Evolutionary conservation across 2,797 vertebrate genomes (phyloP).

Genomic region (Chiloscyllium punctatum): DNA sequence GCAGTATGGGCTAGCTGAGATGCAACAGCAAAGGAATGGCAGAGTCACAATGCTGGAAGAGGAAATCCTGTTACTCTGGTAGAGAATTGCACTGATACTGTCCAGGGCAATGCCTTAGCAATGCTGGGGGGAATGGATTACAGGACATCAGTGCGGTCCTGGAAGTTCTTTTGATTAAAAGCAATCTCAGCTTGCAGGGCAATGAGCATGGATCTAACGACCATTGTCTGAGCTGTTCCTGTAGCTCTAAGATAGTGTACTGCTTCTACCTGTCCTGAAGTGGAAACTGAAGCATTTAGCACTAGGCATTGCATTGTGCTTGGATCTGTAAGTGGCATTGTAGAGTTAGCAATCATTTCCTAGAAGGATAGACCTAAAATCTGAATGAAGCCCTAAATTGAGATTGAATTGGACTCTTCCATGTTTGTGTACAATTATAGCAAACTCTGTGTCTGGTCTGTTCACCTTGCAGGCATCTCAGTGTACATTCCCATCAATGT

Average conservation of each 20-base stretch:
- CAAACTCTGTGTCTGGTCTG: neutral
- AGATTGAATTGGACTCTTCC: neutral
- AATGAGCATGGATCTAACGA: neutral
- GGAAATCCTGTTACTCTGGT: neutral
- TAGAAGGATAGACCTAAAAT: neutral
- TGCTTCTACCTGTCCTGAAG: neutral
- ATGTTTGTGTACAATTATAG: neutral
- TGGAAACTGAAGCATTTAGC: neutral
- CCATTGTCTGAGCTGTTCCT: neutral
- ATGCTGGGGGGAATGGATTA: neutral
- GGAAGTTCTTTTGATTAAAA: neutral
- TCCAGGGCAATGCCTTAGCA: neutral
- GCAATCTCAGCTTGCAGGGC: neutral
- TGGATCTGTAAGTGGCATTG: neutral
- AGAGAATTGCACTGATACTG: neutral
- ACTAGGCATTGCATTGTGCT: neutral
- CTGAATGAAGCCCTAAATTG: neutral
- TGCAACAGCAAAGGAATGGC: neutral
- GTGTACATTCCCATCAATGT: neutral
- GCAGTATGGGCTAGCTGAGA: neutral
- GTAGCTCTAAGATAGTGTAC: neutral
- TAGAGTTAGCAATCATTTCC: neutral
- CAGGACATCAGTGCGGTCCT: neutral
- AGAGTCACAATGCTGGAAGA: neutral
- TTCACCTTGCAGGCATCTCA: neutral